Evolutionary conservation across 2,797 vertebrate species (phyloP), one percentile per base, ranked within the genome.

Genomic region (Phoeniculus purpureus): DNA sequence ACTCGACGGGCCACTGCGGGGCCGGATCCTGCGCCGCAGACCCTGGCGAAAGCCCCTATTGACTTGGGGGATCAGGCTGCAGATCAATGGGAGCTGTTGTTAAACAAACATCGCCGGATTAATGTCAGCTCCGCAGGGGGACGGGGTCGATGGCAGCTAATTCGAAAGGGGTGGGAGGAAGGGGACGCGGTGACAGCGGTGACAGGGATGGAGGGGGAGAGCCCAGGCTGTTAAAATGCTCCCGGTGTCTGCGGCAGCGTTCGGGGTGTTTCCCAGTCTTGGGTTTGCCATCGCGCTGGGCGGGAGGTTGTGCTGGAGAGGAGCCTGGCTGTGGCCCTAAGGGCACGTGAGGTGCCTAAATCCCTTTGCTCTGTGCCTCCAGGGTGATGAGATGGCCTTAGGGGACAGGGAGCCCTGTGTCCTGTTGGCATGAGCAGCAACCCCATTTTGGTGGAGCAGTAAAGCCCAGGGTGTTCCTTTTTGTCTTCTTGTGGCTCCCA

Each of bases 121-220:
- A 81, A 21, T 85, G 68, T 93, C 90, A 87, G 81, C 91, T 94
- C 85, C 59, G 20, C 61, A 37, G 91, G 75, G 90, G 83, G 78
- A 92, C 51, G 88, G 90, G 89, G 82, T 94, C 67, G 75, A 91
- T 91, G 89, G 89, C 83, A 90, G 91, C 89, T 92, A 80, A 80
- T 90, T 94, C 4, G 26, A 54, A 13, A 77, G 72, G 70, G 76
- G 65, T 66, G 55, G 81, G 81, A 79, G 81, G 68, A 7, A 50
- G 55, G 76, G 85, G 79, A 48, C 20, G 48, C 21, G 25, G 93
- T 93, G 95, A 89, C 92, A 87, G 92, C 14, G 1, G 77, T 90
- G 93, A 81, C 83, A 37, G 90, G 79, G 71, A 8, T 9, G 64
- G 48, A 70, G 85, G 13, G 61, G 76, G 25, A 65, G 82, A 77